A percentile compares a stretch with the other conserved stretches of the same genome.
Conservation (phyloP, 2,797 vertebrate genomes). For the Gymnocypris eckloni region DNA sequence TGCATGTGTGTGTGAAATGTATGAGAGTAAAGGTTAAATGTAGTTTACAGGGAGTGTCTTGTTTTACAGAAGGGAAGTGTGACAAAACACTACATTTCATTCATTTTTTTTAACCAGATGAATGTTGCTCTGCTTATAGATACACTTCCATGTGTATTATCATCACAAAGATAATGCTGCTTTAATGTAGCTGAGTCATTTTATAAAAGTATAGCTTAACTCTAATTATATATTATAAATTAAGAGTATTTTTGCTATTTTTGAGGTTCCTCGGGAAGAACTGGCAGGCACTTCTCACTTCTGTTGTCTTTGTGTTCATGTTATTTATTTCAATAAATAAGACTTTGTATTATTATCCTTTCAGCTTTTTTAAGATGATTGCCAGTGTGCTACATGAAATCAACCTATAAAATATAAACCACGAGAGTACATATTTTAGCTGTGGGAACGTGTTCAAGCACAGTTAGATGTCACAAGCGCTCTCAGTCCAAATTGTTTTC, state of each 20-base stretch:
- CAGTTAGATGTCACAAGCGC: background rate
- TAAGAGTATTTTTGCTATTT: background rate
- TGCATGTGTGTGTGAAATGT: background rate
- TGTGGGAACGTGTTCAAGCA: background rate
- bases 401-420: background rate
- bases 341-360: background rate
- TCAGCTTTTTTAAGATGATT: background rate
- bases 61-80: slow-evolving; percentile 1
- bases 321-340: slow-evolving; percentile 18
- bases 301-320: background rate
- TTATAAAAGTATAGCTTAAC: background rate
- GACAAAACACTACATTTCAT: background rate
- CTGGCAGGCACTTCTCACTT: background rate
- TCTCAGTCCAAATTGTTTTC: background rate
- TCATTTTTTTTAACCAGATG: background rate
- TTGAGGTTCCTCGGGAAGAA: background rate
- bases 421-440: background rate
- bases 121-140: background rate
- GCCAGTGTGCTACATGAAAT: background rate
- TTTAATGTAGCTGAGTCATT: background rate
- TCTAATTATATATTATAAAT: background rate
- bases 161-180: background rate
- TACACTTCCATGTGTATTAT: background rate
- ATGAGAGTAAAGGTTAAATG: background rate
- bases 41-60: background rate